Percentiles rank a stretch among this genome's conserved stretches.
phyloP scores from a whole-genome alignment of 2,888 invertebrate species.

The Plagodis dolabraria region DNA sequence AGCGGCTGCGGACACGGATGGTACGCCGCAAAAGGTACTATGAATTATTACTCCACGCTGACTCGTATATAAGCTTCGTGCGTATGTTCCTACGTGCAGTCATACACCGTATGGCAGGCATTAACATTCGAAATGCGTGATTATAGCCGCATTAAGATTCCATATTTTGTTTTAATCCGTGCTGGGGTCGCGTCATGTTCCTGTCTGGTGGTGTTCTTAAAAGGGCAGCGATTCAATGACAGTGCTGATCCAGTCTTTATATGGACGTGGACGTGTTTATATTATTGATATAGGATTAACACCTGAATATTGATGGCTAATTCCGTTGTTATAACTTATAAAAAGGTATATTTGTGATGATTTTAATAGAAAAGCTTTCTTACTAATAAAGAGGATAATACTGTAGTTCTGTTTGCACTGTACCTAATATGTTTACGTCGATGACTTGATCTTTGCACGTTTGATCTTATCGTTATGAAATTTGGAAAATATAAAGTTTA shows the following conservation, averaged over 20 bases:
- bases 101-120: constrained; percentile 31
- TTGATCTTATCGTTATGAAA: no score
- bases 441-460: no score
- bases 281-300: constrained; percentile 4
- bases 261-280: constrained; percentile 7
- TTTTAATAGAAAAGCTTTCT: neutral
- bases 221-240: constrained; percentile 15
- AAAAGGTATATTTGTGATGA: neutral
- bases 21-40: constrained; percentile 62
- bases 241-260: constrained; percentile 13
- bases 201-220: constrained; percentile 17
- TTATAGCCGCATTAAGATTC: constrained; percentile 34
- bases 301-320: neutral
- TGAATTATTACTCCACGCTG: constrained; percentile 57
- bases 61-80: constrained; percentile 34
- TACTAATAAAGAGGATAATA: no score
- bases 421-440: no score
- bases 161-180: constrained; percentile 33
- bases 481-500: no score
- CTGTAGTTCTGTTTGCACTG: no score
- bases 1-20: constrained; percentile 55
- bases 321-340: neutral
- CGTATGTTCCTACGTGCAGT: constrained; percentile 10
- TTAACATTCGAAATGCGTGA: constrained; percentile 62
- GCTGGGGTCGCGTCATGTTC: constrained; percentile 27